These are phyloP conservation scores for Catharus bicknelli DNA, from an alignment of 2,113 vertebrate species.

Conservation along the genomic window DNA sequence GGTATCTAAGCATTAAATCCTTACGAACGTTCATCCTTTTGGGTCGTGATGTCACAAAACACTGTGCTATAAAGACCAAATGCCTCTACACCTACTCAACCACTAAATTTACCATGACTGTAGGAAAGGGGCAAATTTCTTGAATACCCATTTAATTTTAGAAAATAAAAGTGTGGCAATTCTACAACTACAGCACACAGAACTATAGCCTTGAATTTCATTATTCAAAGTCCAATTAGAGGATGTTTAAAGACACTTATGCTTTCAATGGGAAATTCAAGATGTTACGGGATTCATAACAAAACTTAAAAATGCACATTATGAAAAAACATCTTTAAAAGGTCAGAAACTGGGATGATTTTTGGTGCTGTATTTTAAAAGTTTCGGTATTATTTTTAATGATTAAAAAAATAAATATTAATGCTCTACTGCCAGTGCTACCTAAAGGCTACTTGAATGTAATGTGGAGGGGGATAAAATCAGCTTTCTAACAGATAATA, in stretches of 20 bases:
- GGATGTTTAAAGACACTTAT: neutral
- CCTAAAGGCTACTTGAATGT: slow-evolving; percentile 13
- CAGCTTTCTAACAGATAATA: slow-evolving; percentile 24
- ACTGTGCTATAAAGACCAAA: neutral
- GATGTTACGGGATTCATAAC: neutral
- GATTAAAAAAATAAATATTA: slow-evolving; percentile 59
- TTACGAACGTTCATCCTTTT: neutral
- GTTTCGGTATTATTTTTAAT: slow-evolving; percentile 4
- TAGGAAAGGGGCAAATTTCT: neutral
- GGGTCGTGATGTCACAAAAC: neutral
- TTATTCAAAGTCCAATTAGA: neutral
- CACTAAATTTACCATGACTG: neutral
- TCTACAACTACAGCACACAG: neutral
- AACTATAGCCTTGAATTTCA: neutral
- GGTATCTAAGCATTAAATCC: neutral
- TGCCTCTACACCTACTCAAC: neutral
- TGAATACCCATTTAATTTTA: neutral
- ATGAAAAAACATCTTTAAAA: neutral
- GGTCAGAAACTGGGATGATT: neutral
- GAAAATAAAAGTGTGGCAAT: neutral
- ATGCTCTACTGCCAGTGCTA: slow-evolving; percentile 2
- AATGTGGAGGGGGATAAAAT: neutral
- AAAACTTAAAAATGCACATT: neutral
- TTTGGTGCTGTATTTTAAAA: slow-evolving; percentile 40
- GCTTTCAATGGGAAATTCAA: neutral